Base-by-base conservation (phyloP, 2,888 invertebrate genomes). In the Fragum fragum region DNA sequence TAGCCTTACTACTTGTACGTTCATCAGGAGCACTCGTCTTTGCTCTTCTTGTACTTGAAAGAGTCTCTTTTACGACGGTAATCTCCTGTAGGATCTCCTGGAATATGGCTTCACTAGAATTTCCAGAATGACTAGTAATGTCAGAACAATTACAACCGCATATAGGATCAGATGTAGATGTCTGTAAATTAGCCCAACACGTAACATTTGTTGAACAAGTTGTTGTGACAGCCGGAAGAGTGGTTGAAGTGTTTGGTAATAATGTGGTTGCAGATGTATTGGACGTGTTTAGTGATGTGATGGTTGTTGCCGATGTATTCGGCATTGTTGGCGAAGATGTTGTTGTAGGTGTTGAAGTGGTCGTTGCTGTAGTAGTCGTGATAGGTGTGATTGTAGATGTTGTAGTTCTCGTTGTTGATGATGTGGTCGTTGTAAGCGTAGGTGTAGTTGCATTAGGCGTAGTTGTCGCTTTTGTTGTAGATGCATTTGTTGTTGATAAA, bases 21-120 rank as follows among this genome's bases (percentile, higher is more conserved):
- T 63, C 36, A 28, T 63, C 63, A 9, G 23, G n/a, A 16, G 63
- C 63, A 21, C 63, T 63, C 1, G 36, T 63, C n/a, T 63, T 63
- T 36, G 32, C 32, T n/a, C 63, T 63, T 21, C 36, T 23, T 9
- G n/a, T 32, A 63, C 63, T 63, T 5, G 63, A 63, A 16, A 63
- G 28, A 9, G 63, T 32, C 36, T 63, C 36, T 28, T 32, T 36
- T 6, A 28, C 36, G 9, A 63, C 28, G 0, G 63, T 32, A 6
- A 63, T 14, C 21, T 63, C 63, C 21, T n/a, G 63, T 18, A 63
- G n/a, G 14, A 63, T n/a, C 32, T 5, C n/a, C 47, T 47, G 47
- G 14, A 47, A 47, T 47, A n/a, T 14, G 47, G 47, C 47, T 47
- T 47, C 47, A 47, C 18, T 57, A n/a, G 11, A 26, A n/a, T 57